Base-by-base conservation (phyloP, 2,888 invertebrate genomes). In the Apamea crenata region DNA sequence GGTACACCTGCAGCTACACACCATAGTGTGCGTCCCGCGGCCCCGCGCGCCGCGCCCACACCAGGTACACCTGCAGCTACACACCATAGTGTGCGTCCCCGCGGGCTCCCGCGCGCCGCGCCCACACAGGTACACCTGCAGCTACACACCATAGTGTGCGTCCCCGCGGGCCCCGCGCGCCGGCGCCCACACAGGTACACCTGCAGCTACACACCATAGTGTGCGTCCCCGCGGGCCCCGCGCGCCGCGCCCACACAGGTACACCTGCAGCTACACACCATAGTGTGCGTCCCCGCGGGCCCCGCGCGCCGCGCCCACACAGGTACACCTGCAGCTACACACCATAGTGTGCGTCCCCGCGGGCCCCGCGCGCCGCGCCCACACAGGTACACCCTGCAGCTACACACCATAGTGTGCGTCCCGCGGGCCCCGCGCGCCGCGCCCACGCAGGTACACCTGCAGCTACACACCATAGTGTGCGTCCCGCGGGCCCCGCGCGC, bases 371-470 rank as follows among this genome's bases (percentile, higher is more conserved):
- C 32, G 87, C 92, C 0, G 79, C 93, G 32, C 94, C 93, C 0
- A 71, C 93, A 4, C 95, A 94, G 91, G 93, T 71, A 47, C 29
- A 29, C 14, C n/a, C n/a, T n/a, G n/a, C n/a, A n/a, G n/a, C n/a
- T n/a, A n/a, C n/a, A n/a, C n/a, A n/a, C n/a, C n/a, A n/a, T n/a
- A 96, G 91, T 96, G 96, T 82, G 94, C 95, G 5, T 94, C 95
- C 0, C 96, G 2, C 93, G 95, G 14, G 93, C 94, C 0, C 90
- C 94, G 2, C 91, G 93, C 32, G 87, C 92, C 0, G 79, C 93
- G 32, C 94, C 93, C 0, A 71, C 93, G 3, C 95, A 94, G 91
- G 93, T 71, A 47, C 29, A 29, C 14, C n/a, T n/a, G n/a, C n/a
- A n/a, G n/a, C n/a, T n/a, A n/a, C n/a, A n/a, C n/a, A n/a, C n/a